Percentiles rank a stretch among this genome's conserved stretches.
These are phyloP conservation scores for Trachelipus rathkii DNA, from an alignment of 1,140 invertebrate species.

Conservation along the genomic window DNA sequence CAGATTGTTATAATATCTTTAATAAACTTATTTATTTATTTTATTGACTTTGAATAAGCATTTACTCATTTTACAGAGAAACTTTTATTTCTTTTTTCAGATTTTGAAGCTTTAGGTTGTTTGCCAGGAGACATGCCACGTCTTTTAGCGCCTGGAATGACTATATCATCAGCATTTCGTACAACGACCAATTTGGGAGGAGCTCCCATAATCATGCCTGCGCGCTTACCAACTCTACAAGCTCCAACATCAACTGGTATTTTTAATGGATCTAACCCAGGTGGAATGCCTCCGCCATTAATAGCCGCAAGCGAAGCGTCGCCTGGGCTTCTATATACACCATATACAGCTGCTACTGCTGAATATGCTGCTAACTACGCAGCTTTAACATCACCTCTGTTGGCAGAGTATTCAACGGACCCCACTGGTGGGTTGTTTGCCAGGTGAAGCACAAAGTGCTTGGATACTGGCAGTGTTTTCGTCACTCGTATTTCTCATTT, in stretches of 20 bases:
- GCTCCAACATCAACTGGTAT: constrained; percentile 65
- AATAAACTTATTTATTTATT: no score
- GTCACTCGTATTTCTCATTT: neutral
- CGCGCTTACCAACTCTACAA: constrained; percentile 61
- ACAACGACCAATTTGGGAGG: constrained; percentile 60
- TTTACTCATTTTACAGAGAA: neutral
- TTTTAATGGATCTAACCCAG: constrained; percentile 64
- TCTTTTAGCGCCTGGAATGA: constrained; percentile 54
- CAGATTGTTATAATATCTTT: no score
- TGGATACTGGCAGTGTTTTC: neutral
- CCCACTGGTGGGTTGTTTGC: constrained; percentile 82
- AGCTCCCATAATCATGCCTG: constrained; percentile 80
- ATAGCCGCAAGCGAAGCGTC: constrained; percentile 61
- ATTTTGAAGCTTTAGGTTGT: constrained; percentile 52
- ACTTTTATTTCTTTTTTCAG: constrained; percentile 26
- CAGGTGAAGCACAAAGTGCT: constrained; percentile 47
- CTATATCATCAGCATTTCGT: constrained; percentile 36
- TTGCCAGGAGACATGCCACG: constrained; percentile 56
- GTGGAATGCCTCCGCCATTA: constrained; percentile 60
- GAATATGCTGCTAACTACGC: constrained; percentile 73
- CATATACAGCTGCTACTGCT: constrained; percentile 60
- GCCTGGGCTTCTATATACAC: constrained; percentile 66
- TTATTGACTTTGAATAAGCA: no score
- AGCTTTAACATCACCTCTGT: constrained; percentile 71
- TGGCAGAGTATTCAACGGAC: constrained; percentile 70